phyloP scores from a whole-genome alignment of 2,113 vertebrate genomes.

The Junco hyemalis region DNA sequence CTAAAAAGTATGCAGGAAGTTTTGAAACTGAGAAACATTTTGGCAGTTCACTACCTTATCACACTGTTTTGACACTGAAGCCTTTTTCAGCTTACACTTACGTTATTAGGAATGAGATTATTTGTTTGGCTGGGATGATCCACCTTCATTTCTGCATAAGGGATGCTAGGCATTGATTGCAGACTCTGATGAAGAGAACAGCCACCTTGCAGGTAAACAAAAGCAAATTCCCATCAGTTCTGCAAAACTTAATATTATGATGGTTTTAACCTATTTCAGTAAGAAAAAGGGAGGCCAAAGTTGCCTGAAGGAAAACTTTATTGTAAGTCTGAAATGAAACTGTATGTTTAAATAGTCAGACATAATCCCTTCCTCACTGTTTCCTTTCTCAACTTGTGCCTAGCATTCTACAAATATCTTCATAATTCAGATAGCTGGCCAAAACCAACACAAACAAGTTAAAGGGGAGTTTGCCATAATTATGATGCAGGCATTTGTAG shows the following conservation, averaged over 20 bases:
- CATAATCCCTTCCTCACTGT: background rate
- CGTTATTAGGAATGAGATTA: conserved; percentile 69
- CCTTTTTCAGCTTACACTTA: conserved; percentile 64
- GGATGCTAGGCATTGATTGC: conserved; percentile 50
- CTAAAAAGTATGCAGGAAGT: background rate
- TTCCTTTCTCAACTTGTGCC: background rate
- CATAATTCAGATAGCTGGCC: background rate
- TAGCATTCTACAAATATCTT: background rate
- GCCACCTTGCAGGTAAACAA: conserved; percentile 53
- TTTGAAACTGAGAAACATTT: background rate
- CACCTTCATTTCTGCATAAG: conserved; percentile 70
- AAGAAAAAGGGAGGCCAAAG: background rate
- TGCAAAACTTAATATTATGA: background rate
- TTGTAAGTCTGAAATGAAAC: background rate
- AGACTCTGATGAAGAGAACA: conserved; percentile 38
- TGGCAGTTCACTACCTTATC: background rate
- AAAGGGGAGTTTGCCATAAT: background rate
- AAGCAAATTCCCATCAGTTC: conserved; percentile 16
- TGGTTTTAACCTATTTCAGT: background rate
- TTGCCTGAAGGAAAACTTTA: background rate
- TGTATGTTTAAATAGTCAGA: background rate
- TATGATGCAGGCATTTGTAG: background rate
- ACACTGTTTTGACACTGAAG: background rate
- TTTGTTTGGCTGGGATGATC: conserved; percentile 71
- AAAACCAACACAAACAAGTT: background rate